Evolutionary conservation across 2,113 vertebrate genomes (phyloP).

Genomic region (Crotalus helleri): DNA sequence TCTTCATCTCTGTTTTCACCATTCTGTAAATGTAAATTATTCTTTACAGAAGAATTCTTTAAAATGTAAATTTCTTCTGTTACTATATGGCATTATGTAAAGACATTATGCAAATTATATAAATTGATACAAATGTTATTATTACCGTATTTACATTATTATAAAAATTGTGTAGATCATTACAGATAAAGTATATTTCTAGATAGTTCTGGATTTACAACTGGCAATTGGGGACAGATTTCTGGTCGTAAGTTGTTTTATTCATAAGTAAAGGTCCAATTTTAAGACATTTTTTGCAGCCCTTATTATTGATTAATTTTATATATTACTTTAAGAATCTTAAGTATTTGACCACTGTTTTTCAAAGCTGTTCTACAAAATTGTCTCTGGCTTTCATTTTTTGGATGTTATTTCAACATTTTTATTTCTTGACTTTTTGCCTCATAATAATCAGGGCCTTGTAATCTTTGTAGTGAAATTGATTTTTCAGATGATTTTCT

Average conservation of each 20-base stretch:
- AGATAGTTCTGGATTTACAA: no score
- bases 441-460: neutral
- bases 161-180: neutral
- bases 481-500: neutral
- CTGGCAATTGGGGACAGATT: no score
- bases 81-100: neutral
- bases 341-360: constrained; percentile 25
- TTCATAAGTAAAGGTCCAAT: no score
- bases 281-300: no score
- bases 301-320: constrained; percentile 11
- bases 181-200: neutral
- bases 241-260: no score
- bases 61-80: neutral
- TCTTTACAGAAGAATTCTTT: neutral
- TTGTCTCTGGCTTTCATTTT: constrained; percentile 23
- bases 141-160: neutral
- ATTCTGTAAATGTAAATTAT: neutral
- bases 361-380: constrained; percentile 17
- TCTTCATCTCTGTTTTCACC: neutral
- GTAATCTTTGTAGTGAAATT: neutral
- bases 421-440: neutral
- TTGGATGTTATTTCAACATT: neutral
- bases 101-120: neutral
- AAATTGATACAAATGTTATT: neutral
- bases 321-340: constrained; percentile 31